Evolutionary conservation across 2,888 invertebrate genomes (phyloP).

Genomic region (Halocaridina rubra): DNA sequence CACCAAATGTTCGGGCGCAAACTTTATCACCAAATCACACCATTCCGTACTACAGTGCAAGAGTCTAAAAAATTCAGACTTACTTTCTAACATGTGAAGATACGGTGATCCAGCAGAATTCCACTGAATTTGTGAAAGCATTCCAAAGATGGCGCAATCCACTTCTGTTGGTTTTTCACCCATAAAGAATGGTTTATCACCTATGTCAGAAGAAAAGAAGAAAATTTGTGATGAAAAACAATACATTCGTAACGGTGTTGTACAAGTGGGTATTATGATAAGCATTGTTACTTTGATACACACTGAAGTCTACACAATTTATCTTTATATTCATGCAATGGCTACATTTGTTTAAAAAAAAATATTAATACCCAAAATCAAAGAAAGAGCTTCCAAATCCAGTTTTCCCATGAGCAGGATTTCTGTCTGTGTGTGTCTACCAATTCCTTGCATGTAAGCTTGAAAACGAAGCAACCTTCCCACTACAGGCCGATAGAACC

Average conservation of each 20-base stretch:
- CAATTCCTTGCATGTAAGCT: conserved; percentile 43
- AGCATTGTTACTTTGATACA: background rate
- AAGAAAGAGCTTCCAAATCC: conserved; percentile 28
- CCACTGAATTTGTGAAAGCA: conserved; percentile 68
- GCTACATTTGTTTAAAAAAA: too few species aligned
- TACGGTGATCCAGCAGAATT: conserved; percentile 65
- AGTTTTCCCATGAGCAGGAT: conserved; percentile 7
- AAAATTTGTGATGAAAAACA: background rate
- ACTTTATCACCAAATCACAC: too few species aligned
- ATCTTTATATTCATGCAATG: too few species aligned
- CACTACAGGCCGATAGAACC: conserved; percentile 40
- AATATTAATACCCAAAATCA: conserved; percentile 25
- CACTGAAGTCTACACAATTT: background rate
- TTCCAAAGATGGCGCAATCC: conserved; percentile 69
- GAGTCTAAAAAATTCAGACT: too few species aligned
- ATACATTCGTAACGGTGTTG: background rate
- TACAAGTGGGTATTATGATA: background rate
- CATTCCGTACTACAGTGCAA: too few species aligned
- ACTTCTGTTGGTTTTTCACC: conserved; percentile 67
- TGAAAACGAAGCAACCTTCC: conserved; percentile 12
- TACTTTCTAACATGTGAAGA: conserved; percentile 65
- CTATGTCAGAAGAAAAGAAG: background rate
- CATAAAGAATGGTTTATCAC: conserved; percentile 65
- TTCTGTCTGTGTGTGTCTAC: conserved; percentile 23
- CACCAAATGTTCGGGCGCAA: too few species aligned